A percentile compares a stretch with the other conserved stretches of the same genome.
Evolutionary conservation across 1,140 invertebrate genomes (phyloP).

Genomic region (Platyura marginata): DNA sequence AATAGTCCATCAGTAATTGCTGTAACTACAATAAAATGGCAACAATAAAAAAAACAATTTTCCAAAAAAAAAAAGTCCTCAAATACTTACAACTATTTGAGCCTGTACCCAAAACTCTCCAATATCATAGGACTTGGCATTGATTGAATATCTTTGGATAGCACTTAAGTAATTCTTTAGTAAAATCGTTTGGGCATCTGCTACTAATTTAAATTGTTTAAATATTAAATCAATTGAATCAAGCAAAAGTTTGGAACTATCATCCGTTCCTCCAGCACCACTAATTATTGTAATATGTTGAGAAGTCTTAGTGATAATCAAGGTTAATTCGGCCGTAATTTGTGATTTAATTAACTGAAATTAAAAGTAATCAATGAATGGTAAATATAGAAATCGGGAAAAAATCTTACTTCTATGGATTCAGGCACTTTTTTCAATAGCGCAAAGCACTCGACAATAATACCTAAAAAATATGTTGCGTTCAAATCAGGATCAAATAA

Average conservation of each 20-base stretch:
- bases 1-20: constrained; percentile 58
- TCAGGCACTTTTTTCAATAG: constrained; percentile 68
- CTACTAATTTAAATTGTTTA: constrained; percentile 53
- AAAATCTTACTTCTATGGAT: constrained; percentile 40
- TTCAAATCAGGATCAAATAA: constrained; percentile 44
- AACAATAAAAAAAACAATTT: too few relatives aligned
- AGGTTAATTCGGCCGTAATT: constrained; percentile 61
- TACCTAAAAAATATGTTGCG: constrained; percentile 52
- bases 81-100: constrained; percentile 56
- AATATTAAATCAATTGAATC: constrained; percentile 45
- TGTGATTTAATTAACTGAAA: constrained; percentile 54
- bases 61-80: too few relatives aligned
- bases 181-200: constrained; percentile 43
- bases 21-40: constrained; percentile 51
- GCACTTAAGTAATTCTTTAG: constrained; percentile 39
- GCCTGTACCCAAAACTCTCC: constrained; percentile 77
- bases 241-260: constrained; percentile 25
- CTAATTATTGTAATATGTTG: constrained; percentile 31
- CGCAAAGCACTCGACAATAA: constrained; percentile 72
- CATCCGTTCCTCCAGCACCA: constrained; percentile 10
- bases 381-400: constrained; percentile 30
- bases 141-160: constrained; percentile 31
- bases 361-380: constrained; percentile 5
- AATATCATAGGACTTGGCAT: constrained; percentile 48
- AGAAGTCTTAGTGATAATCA: constrained; percentile 57